These are phyloP conservation scores for Oryzias curvinotus DNA, from an alignment of 2,113 vertebrate genomes.

Conservation along the genomic window DNA sequence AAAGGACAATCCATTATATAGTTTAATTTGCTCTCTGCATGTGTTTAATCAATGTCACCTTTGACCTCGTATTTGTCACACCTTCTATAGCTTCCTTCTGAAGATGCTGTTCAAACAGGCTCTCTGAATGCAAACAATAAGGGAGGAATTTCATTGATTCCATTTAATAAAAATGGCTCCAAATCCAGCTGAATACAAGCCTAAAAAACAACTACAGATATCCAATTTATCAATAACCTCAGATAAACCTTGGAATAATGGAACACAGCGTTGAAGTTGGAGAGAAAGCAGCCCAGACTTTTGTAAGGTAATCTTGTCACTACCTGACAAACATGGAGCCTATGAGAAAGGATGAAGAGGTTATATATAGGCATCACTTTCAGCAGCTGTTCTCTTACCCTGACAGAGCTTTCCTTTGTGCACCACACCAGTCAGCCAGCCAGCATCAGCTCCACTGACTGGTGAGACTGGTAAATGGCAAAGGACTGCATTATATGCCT, in stretches of 20 bases:
- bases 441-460: slow-evolving; percentile 11
- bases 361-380: slow-evolving; percentile 25
- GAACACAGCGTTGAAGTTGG: too few relatives aligned
- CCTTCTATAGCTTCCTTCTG: slow-evolving; percentile 1
- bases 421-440: slow-evolving; percentile 10
- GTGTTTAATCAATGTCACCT: slow-evolving; percentile 27
- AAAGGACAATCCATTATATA: slow-evolving; percentile 27
- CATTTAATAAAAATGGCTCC: neutral
- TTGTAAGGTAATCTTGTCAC: neutral
- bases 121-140: neutral
- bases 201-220: neutral
- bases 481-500: slow-evolving; percentile 16
- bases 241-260: neutral
- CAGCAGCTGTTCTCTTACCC: slow-evolving; percentile 20
- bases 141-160: neutral
- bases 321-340: neutral
- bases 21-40: slow-evolving; percentile 33
- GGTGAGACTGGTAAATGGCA: slow-evolving; percentile 16
- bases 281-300: too few relatives aligned
- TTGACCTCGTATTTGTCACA: slow-evolving; percentile 26
- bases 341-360: neutral
- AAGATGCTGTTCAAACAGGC: neutral
- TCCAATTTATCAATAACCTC: neutral
- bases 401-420: slow-evolving; percentile 26
- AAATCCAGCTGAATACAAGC: neutral